Percentiles rank a stretch among this genome's conserved stretches.
Conservation (phyloP, 2,113 vertebrate species). For the Mormoops blainvillei region DNA sequence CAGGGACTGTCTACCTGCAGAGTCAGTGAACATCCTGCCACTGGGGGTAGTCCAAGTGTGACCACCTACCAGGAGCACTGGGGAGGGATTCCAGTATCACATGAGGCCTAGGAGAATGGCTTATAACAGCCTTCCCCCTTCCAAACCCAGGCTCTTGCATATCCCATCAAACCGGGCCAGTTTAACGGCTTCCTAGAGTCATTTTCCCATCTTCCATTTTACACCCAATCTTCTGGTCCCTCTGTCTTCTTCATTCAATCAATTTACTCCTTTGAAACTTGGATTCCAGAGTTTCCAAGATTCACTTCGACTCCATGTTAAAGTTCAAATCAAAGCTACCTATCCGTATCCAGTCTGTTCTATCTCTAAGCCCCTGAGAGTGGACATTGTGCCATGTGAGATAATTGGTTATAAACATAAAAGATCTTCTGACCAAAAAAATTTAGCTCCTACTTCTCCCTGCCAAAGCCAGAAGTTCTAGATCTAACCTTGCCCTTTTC, state of each 20-base stretch:
- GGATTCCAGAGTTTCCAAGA: constrained; percentile 29
- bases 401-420: neutral
- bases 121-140: neutral
- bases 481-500: constrained; percentile 7
- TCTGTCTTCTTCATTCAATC: neutral
- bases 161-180: neutral
- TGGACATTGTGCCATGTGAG: constrained; percentile 1
- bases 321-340: constrained; percentile 34
- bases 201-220: constrained; percentile 9
- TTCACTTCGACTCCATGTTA: neutral
- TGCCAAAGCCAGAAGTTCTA: neutral
- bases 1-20: neutral
- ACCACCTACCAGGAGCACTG: neutral
- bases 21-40: neutral
- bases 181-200: neutral
- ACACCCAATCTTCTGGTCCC: neutral
- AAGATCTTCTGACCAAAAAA: constrained; percentile 23
- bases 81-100: neutral
- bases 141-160: neutral
- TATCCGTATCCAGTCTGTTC: neutral
- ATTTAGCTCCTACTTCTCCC: constrained; percentile 3
- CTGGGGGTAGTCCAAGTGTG: neutral
- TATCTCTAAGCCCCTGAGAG: neutral
- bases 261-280: neutral
- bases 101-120: neutral